Conservation (phyloP, 2,888 invertebrate species). For the Clivina fossor region DNA sequence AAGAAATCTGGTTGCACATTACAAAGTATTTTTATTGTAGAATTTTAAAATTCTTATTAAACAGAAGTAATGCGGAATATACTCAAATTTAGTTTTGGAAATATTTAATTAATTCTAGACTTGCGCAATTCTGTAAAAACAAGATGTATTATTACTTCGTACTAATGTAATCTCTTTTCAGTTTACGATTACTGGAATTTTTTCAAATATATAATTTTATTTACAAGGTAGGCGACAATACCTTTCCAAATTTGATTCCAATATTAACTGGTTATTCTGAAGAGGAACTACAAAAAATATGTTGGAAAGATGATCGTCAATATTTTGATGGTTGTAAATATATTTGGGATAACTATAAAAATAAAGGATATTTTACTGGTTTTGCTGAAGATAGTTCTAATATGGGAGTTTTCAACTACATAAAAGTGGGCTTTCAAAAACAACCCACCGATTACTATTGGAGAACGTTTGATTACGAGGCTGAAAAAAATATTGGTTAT, state of each 20-base stretch:
- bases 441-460: conserved; percentile 80
- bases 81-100: too few species aligned
- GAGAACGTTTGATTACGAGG: conserved; percentile 67
- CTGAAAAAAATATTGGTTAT: conserved; percentile 65
- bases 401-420: conserved; percentile 75
- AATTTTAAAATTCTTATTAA: too few species aligned
- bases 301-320: conserved; percentile 57
- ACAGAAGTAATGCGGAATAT: too few species aligned
- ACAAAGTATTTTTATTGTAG: too few species aligned
- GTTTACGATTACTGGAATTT: too few species aligned
- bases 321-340: conserved; percentile 74
- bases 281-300: conserved; percentile 61
- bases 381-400: conserved; percentile 75
- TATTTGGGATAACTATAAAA: conserved; percentile 75
- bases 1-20: too few species aligned
- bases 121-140: too few species aligned
- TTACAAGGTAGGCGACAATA: conserved; percentile 88
- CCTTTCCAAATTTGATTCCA: conserved; percentile 80
- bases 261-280: conserved; percentile 68
- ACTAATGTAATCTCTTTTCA: too few species aligned
- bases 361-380: conserved; percentile 69
- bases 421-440: conserved; percentile 68
- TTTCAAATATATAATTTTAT: conserved; percentile 66
- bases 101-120: too few species aligned
- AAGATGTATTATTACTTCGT: too few species aligned